Percentiles rank a stretch among this genome's conserved stretches.
Evolutionary conservation across 2,888 invertebrate species (phyloP).

Genomic region (Keiferia lycopersicella): DNA sequence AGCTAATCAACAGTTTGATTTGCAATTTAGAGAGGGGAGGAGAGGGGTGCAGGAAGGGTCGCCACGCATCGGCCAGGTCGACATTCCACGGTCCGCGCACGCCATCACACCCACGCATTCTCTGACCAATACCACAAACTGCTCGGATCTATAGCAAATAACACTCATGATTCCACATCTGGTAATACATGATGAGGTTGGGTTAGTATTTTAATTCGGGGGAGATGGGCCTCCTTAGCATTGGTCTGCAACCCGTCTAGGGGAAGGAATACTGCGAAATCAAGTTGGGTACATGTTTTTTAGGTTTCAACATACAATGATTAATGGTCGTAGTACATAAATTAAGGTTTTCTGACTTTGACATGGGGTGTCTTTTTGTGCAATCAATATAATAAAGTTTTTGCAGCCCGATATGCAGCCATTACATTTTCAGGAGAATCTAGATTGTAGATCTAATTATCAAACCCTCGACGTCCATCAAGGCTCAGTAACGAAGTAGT

Average conservation of each 20-base stretch:
- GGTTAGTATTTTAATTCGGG: neutral
- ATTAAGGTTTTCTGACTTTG: constrained; percentile 11
- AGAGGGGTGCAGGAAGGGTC: neutral
- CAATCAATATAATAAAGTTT: neutral
- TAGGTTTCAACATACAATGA: constrained; percentile 15
- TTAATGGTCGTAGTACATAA: constrained; percentile 5
- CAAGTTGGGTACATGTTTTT: constrained; percentile 12
- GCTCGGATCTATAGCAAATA: constrained; percentile 36
- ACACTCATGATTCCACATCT: neutral
- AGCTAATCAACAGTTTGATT: constrained; percentile 17
- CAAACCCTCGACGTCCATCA: no score
- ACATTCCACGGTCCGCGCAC: constrained; percentile 49
- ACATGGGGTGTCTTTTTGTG: neutral
- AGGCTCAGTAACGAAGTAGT: no score
- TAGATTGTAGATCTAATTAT: neutral
- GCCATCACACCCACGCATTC: constrained; percentile 44
- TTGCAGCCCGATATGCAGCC: neutral
- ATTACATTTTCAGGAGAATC: neutral
- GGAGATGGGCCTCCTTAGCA: no score
- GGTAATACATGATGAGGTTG: neutral
- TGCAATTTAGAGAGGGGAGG: neutral
- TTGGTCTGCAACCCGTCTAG: no score
- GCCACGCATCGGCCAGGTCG: neutral
- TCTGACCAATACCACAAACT: constrained; percentile 42
- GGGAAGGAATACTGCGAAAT: no score